phyloP scores from a whole-genome alignment of 2,797 vertebrate genomes.

The Loriculus beryllinus region DNA sequence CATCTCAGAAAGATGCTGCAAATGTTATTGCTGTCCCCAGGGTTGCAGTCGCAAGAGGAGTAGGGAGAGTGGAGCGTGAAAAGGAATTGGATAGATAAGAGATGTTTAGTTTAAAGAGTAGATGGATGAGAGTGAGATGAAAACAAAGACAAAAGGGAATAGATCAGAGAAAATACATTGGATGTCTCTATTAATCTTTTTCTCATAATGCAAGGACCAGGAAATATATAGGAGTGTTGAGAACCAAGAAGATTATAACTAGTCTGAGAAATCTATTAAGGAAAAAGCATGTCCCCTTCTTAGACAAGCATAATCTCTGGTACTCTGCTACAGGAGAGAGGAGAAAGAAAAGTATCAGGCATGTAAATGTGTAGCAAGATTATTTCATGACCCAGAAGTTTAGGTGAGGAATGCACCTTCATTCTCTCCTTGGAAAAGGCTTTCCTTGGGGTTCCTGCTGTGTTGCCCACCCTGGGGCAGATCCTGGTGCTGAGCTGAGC shows the following conservation, averaged over 20 bases:
- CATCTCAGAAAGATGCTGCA: constrained; percentile 15
- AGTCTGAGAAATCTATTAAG: constrained; percentile 3
- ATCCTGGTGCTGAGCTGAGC: not conserved
- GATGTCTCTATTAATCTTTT: constrained; percentile 6
- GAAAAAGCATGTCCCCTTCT: not conserved
- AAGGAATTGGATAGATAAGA: constrained; percentile 44
- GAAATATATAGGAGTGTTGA: not conserved
- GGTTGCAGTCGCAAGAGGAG: constrained; percentile 6
- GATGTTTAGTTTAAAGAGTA: constrained; percentile 38
- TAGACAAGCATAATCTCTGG: not conserved
- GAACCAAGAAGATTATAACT: not conserved
- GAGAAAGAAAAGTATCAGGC: rapidly evolving
- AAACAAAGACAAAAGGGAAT: constrained; percentile 34
- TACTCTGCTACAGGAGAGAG: not conserved
- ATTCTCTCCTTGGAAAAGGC: not conserved
- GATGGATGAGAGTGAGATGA: constrained; percentile 32
- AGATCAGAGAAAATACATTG: constrained; percentile 34
- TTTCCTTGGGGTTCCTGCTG: not conserved
- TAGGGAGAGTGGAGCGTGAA: constrained; percentile 12
- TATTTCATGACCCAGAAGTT: not conserved
- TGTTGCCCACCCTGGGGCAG: not conserved
- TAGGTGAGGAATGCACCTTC: not conserved
- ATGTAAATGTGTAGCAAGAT: not conserved
- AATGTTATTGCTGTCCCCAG: constrained; percentile 50
- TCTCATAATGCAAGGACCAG: not conserved